phyloP scores from a whole-genome alignment of 2,797 vertebrate species.

The Yasuhikotakia modesta region DNA sequence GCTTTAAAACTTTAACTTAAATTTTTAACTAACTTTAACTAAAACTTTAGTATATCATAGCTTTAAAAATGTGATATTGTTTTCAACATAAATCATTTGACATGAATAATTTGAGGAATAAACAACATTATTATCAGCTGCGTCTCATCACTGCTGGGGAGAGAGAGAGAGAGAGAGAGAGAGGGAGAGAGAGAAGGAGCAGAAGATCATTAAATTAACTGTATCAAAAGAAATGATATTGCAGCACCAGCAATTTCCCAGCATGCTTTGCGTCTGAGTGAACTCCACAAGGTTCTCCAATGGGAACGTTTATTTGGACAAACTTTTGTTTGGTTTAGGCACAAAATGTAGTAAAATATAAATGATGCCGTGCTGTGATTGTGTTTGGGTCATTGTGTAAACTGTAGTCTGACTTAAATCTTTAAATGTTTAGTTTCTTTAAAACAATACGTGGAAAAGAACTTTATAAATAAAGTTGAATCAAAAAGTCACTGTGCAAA shows the following conservation, averaged over 20 bases:
- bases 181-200: conserved; percentile 1
- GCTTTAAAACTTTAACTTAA: too few species aligned
- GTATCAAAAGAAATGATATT: too few species aligned
- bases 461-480: neutral
- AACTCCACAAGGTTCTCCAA: neutral
- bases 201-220: neutral
- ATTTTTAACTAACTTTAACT: too few species aligned
- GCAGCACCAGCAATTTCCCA: too few species aligned
- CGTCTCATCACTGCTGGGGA: neutral
- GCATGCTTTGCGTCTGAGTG: too few species aligned
- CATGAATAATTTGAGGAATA: too few species aligned
- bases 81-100: too few species aligned
- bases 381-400: neutral
- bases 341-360: neutral
- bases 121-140: neutral
- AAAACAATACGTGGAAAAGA: neutral
- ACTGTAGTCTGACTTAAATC: neutral
- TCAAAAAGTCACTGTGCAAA: neutral
- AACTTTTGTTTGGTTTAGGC: neutral
- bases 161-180: neutral
- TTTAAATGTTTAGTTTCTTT: neutral
- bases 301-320: neutral
- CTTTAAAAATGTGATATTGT: too few species aligned
- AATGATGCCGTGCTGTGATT: neutral
- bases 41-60: too few species aligned